These are phyloP conservation scores for Neoaliturus tenellus DNA, from an alignment of 2,888 invertebrate genomes.

Conservation along the genomic window DNA sequence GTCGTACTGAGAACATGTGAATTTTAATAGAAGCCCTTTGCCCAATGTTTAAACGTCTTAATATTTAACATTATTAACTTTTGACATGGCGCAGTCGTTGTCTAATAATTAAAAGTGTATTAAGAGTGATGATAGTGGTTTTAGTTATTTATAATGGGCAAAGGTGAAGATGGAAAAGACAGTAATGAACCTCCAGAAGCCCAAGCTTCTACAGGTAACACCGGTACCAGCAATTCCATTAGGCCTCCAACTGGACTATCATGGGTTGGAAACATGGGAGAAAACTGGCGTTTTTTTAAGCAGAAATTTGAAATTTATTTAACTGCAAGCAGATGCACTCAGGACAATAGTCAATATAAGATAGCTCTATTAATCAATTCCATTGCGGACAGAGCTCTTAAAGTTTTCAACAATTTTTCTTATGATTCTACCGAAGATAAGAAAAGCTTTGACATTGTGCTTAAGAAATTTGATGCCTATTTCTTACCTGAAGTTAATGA, in stretches of 20 bases:
- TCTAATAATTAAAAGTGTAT: no score
- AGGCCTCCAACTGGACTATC: conserved; percentile 4
- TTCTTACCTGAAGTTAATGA: conserved; percentile 21
- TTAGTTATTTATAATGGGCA: no score
- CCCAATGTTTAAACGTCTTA: no score
- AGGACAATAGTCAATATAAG: background rate
- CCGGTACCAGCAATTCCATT: no score
- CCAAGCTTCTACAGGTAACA: no score
- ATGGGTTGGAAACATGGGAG: conserved; percentile 35
- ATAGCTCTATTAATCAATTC: background rate
- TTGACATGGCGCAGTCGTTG: no score
- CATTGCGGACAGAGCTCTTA: conserved; percentile 33
- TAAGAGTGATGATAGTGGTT: no score
- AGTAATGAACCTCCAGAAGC: no score
- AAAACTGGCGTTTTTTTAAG: conserved; percentile 27
- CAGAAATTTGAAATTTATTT: conserved; percentile 25
- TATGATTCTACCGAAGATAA: background rate
- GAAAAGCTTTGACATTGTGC: background rate
- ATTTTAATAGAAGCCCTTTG: no score
- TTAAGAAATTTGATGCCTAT: conserved; percentile 33
- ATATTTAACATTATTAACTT: no score
- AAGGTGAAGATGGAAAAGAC: no score
- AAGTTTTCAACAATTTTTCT: conserved; percentile 25
- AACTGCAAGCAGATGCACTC: background rate
- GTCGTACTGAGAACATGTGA: no score